phyloP scores from a whole-genome alignment of 1,140 invertebrate species.

The Semibalanus balanoides region DNA sequence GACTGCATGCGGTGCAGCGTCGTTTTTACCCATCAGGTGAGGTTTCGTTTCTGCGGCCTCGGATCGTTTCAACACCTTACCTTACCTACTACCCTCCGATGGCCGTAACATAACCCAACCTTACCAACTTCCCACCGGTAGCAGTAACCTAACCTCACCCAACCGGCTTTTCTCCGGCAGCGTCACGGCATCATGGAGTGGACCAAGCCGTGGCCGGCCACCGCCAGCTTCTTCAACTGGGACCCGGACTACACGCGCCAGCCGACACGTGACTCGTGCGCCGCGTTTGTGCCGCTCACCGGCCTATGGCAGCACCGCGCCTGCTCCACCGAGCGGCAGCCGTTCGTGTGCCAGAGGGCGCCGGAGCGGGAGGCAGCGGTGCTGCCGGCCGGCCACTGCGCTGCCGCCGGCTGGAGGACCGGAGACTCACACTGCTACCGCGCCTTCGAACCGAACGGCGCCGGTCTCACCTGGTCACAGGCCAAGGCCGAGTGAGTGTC shows the following conservation, averaged over 20 bases:
- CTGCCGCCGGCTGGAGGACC: neutral
- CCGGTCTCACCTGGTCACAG: neutral
- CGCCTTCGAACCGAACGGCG: neutral
- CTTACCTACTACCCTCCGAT: too few species aligned
- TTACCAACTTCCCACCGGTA: too few species aligned
- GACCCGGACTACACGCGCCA: neutral
- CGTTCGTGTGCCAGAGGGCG: neutral
- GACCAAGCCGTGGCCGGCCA: neutral
- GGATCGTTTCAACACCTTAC: too few species aligned
- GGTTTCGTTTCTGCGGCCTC: too few species aligned
- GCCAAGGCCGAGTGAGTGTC: neutral
- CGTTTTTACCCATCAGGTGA: too few species aligned
- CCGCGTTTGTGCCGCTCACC: neutral
- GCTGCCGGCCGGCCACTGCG: neutral
- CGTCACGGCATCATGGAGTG: neutral
- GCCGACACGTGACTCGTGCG: neutral
- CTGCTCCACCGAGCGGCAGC: neutral
- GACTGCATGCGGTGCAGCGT: too few species aligned
- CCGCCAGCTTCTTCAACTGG: neutral
- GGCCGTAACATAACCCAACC: too few species aligned
- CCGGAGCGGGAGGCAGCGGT: neutral
- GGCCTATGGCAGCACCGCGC: neutral
- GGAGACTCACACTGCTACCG: neutral
- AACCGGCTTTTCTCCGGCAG: too few species aligned
- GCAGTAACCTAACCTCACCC: too few species aligned